phyloP scores from a whole-genome alignment of 2,888 invertebrate species.

The Chrysodeixis includens region DNA sequence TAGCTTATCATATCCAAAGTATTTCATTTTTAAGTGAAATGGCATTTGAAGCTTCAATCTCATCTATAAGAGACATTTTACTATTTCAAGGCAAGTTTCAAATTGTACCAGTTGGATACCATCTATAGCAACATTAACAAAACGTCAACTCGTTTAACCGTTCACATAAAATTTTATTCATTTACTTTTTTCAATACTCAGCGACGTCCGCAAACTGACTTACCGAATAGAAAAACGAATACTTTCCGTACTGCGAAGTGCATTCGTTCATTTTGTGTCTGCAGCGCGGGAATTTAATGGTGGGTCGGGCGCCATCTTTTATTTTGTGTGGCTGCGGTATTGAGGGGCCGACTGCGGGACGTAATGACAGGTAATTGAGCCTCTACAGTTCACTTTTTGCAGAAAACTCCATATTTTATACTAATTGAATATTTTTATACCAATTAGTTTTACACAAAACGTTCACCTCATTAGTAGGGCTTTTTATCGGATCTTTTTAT shows the following conservation, averaged over 20 bases:
- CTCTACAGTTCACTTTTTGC: conserved; percentile 16
- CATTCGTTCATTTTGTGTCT: conserved; percentile 42
- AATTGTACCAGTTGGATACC: too few relatives aligned
- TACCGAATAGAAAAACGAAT: conserved; percentile 12
- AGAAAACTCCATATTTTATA: background rate
- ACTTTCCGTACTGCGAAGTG: conserved; percentile 13
- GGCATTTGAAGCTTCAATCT: too few relatives aligned
- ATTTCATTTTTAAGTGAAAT: too few relatives aligned
- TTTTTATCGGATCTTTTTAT: conserved; percentile 4
- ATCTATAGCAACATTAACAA: too few relatives aligned
- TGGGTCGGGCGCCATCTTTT: conserved; percentile 23
- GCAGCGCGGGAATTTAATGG: conserved; percentile 34
- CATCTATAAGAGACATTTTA: too few relatives aligned
- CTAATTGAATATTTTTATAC: background rate
- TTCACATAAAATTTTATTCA: too few relatives aligned
- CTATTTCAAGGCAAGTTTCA: too few relatives aligned
- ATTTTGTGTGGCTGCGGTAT: conserved; percentile 14
- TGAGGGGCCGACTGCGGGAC: conserved; percentile 9
- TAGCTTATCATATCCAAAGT: too few relatives aligned
- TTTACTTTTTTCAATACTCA: background rate
- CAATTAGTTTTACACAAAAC: background rate
- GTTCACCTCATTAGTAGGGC: too few relatives aligned
- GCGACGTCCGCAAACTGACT: conserved; percentile 9
- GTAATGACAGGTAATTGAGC: conserved; percentile 19
- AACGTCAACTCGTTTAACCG: too few relatives aligned